A percentile compares a stretch with the other conserved stretches of the same genome.
phyloP scores from a whole-genome alignment of 1,140 invertebrate genomes.

The Galleria mellonella region DNA sequence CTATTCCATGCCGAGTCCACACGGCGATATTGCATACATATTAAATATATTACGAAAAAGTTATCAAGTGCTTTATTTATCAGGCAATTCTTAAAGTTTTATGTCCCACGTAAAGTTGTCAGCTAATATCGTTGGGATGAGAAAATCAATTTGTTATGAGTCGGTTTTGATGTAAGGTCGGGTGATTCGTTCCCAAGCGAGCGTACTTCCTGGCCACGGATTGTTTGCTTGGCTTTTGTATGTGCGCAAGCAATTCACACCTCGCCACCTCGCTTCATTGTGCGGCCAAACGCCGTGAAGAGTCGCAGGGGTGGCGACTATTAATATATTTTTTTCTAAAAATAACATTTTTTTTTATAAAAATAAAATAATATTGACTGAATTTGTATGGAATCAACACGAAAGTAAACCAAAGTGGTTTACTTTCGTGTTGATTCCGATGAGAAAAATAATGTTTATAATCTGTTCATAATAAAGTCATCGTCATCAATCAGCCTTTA shows the following conservation, averaged over 20 bases:
- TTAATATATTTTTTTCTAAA: neutral
- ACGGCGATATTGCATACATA: no score
- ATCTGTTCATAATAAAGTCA: no score
- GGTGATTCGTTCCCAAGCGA: slow-evolving; percentile 42
- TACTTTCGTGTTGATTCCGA: no score
- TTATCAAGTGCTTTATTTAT: no score
- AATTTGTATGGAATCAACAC: neutral
- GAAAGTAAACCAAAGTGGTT: no score
- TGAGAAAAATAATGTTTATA: no score
- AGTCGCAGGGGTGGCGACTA: slow-evolving; percentile 16
- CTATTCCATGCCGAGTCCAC: no score
- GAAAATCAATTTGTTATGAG: slow-evolving; percentile 55
- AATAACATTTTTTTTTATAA: no score
- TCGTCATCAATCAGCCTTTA: no score
- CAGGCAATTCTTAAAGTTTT: neutral
- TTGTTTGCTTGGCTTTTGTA: slow-evolving; percentile 21
- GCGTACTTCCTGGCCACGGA: slow-evolving; percentile 38
- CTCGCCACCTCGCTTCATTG: slow-evolving; percentile 26
- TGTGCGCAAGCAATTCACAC: slow-evolving; percentile 35
- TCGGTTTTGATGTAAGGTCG: slow-evolving; percentile 19
- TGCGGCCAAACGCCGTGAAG: slow-evolving; percentile 19
- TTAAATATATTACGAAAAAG: no score
- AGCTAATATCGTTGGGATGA: slow-evolving; percentile 24
- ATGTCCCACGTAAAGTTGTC: neutral
- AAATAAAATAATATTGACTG: no score